Conservation (phyloP, 2,113 vertebrate genomes). For the Cepphus grylle region DNA sequence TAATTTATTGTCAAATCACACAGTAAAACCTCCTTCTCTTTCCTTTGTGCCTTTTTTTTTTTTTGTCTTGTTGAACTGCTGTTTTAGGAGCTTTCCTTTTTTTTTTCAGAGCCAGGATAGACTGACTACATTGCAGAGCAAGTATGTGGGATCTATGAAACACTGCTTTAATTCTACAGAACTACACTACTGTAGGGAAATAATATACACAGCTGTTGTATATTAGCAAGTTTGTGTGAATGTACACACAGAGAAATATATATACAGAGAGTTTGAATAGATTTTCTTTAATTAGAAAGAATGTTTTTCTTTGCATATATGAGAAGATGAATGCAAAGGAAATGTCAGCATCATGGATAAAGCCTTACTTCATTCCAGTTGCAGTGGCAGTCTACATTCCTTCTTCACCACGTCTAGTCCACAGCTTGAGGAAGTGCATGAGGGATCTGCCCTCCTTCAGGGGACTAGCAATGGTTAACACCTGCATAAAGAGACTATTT, state of each 20-base stretch:
- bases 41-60: neutral
- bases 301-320: neutral
- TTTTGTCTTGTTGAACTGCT: neutral
- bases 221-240: neutral
- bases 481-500: neutral
- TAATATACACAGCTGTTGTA: neutral
- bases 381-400: neutral
- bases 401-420: neutral
- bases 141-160: neutral
- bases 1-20: neutral
- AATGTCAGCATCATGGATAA: neutral
- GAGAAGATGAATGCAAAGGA: neutral
- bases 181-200: neutral
- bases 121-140: neutral
- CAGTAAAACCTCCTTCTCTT: neutral
- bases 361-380: neutral
- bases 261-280: neutral
- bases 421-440: neutral
- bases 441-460: neutral
- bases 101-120: neutral
- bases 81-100: neutral
- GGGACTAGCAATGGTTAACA: neutral
- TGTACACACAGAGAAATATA: neutral
- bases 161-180: neutral
- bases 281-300: neutral